phyloP scores from a whole-genome alignment of 2,797 vertebrate species.

The Hylomyscus alleni region DNA sequence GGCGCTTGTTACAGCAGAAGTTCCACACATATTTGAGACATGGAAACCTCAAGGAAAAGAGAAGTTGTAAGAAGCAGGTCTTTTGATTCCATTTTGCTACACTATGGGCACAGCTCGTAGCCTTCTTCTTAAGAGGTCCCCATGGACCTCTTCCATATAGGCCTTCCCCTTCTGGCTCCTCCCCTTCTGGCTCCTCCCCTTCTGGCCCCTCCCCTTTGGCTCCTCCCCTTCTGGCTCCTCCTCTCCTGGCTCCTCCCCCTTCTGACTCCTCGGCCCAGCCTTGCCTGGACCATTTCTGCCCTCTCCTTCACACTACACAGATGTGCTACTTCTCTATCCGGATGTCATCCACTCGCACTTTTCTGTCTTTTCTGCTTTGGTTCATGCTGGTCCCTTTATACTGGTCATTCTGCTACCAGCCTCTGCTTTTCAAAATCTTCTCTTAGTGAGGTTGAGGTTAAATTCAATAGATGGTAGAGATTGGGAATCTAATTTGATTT shows the following conservation, averaged over 20 bases:
- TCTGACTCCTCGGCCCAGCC: no score
- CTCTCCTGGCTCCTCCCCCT: background rate
- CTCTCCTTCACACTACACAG: background rate
- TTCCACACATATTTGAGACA: background rate
- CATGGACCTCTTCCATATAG: background rate
- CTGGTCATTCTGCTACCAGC: background rate
- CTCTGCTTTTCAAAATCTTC: slow-evolving; percentile 34
- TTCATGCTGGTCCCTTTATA: background rate
- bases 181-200: no score
- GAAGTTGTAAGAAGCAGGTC: background rate
- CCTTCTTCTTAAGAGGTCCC: background rate
- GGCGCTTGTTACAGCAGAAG: background rate
- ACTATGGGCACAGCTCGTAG: background rate
- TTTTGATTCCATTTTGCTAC: background rate
- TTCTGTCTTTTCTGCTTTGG: slow-evolving; percentile 12
- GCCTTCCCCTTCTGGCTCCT: background rate
- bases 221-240: background rate
- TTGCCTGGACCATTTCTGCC: background rate
- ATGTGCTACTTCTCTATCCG: background rate
- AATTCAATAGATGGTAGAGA: background rate
- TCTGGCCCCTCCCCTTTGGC: no score
- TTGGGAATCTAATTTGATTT: background rate
- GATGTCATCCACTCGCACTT: background rate
- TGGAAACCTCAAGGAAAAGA: background rate
- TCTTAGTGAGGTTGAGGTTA: background rate